Evolutionary conservation across 2,797 vertebrate genomes (phyloP), one percentile per base, ranked within the genome.

Genomic region (Fundulus diaphanus): DNA sequence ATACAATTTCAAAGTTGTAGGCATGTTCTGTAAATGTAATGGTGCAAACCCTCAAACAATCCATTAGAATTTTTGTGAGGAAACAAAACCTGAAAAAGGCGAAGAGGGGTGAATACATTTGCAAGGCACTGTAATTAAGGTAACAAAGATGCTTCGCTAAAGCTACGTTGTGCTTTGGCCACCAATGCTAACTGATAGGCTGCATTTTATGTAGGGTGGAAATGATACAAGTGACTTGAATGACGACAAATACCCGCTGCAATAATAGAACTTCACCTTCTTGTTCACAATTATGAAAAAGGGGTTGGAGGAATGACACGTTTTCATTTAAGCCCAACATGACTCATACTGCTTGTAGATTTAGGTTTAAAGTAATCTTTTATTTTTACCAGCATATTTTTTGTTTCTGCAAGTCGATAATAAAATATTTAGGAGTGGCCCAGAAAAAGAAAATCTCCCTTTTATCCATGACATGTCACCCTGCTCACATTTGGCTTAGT

Each of bases 101-200:
- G n/a, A n/a, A n/a, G n/a, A n/a, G n/a, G n/a, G n/a, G n/a, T n/a
- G n/a, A n/a, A n/a, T n/a, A n/a, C n/a, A n/a, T n/a, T n/a, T n/a
- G n/a, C n/a, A n/a, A n/a, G n/a, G n/a, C n/a, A n/a, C n/a, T 66
- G n/a, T 66, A 66, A 66, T 66, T 66, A 66, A 40, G 37, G 37
- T 11, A 42, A 42, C 35, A 66, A 42, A 66, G 63, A 65, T 15
- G 22, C 61, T 40, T 12, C 2, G 22, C 22, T 65, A n/a, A 65
- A 65, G 35, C 61, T 35, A 65, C 9, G 16, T 48, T 16, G 16
- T 48, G 46, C 46, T 48, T 48, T 12, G 46, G 46, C 46, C 46
- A 3, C 12, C 3, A 48, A 48, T 48, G 18, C 11, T 15, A 65
- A 65, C 61, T 15, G 7, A 37, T 7, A 37, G 20, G 59, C 3